Evolutionary conservation across 2,797 vertebrate genomes (phyloP).

Genomic region (Meriones psammophilus): DNA sequence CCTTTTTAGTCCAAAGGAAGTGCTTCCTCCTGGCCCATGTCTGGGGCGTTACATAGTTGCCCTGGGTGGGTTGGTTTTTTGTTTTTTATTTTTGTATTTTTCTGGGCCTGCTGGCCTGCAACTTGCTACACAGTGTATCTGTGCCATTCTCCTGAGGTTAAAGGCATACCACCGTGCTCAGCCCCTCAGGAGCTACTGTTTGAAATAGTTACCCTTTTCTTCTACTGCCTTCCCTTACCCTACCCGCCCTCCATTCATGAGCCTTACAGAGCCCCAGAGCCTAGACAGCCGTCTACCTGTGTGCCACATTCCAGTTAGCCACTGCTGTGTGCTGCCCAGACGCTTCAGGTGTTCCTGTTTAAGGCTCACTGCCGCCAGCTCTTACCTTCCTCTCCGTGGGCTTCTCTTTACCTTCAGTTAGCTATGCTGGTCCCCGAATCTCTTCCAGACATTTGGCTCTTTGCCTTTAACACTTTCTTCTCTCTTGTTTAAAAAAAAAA

Average conservation of each 20-base stretch:
- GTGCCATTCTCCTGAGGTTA: too few species aligned
- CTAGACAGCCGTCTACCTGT: background rate
- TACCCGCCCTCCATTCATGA: background rate
- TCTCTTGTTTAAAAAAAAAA: slow-evolving; percentile 22
- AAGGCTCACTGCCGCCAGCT: background rate
- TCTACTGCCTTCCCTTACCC: background rate
- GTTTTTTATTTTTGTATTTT: background rate
- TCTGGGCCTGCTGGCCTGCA: background rate
- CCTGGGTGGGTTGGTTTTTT: background rate
- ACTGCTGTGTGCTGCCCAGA: background rate
- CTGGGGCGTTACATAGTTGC: background rate
- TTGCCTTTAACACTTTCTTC: slow-evolving; percentile 31
- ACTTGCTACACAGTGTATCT: background rate
- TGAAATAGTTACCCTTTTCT: background rate
- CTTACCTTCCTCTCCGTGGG: background rate
- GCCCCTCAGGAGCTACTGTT: background rate
- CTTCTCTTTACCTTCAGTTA: background rate
- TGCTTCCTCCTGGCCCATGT: background rate
- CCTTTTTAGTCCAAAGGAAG: background rate
- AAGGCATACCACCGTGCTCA: background rate
- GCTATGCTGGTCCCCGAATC: background rate
- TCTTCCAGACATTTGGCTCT: background rate
- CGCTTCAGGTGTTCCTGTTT: background rate
- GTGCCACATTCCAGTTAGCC: background rate
- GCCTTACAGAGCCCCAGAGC: background rate